Base-by-base conservation (phyloP, 1,140 invertebrate genomes). In the Leucophenga varia region DNA sequence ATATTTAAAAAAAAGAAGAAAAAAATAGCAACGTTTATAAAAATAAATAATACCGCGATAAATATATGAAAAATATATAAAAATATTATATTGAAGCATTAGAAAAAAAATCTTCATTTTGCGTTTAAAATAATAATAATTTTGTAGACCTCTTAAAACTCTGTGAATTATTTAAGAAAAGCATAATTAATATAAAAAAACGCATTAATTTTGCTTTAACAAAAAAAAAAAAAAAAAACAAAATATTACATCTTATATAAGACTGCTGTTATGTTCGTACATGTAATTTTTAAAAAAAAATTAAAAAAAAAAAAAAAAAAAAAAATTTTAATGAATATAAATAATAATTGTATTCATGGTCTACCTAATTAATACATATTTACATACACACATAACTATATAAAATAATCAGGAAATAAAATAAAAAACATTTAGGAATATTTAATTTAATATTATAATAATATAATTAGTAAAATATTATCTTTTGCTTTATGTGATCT, bases 221-320 rank as follows among this genome's bases (percentile, higher is more conserved):
- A 61, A 61, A 55, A 58, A 68, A 68, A 68, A 53, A 68, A 69
- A 64, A 68, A 68, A 61, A 37, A 37, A 36, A 36, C 49, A 58
- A 58, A 58, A 59, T 68, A 68, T 68, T 61, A 69, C 64, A 68
- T 72, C 63, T 67, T 72, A 73, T 59, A 73, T 73, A 73, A 73
- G 70, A 73, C 70, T 73, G 70, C 70, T 72, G 70, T 72, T 72
- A 73, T 72, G 65, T 73, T 72, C 69, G 65, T 70, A 47, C 44
- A 59, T 19, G 53, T 21, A 58, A 22, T 35, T 38, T 16, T 17
- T 64, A 68, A 72, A 63, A 61, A 55, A 63, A 43, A 50, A 61
- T 54, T 64, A 68, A 64, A 64, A 59, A 64, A 39, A 63, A 43
- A 47, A 43, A 58, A 55, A 10, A 47, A 44, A 55, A 40, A 44